Percentiles rank a stretch among this genome's conserved stretches.
Conservation (phyloP, 2,888 invertebrate genomes). For the Phytoseiulus persimilis region DNA sequence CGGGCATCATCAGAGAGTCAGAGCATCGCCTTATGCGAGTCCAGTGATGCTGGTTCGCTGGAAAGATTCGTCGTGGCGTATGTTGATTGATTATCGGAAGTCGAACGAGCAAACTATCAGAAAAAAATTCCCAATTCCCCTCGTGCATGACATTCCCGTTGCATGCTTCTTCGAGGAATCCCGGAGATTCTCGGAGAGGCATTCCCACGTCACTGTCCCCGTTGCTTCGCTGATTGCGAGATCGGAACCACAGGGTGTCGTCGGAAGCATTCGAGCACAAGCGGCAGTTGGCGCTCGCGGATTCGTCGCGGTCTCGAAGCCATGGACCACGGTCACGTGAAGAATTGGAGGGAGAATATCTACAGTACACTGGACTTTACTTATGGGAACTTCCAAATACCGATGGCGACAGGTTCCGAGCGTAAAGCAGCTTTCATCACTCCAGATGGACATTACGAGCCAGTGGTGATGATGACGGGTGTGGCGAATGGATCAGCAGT, state of each 20-base stretch:
- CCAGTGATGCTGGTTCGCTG: background rate
- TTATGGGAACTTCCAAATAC: background rate
- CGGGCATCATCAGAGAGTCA: background rate
- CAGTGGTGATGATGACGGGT: conserved; percentile 41
- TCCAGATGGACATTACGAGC: conserved; percentile 40
- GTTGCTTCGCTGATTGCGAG: too few relatives aligned
- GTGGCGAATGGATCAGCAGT: conserved; percentile 40
- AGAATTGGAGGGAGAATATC: background rate
- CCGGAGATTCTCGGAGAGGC: too few relatives aligned
- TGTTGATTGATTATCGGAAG: background rate
- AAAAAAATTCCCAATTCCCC: background rate
- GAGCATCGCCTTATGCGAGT: background rate
- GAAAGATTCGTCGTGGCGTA: background rate
- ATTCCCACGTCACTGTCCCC: too few relatives aligned
- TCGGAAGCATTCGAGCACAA: too few relatives aligned
- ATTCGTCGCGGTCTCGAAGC: too few relatives aligned
- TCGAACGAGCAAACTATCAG: background rate
- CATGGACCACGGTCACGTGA: too few relatives aligned
- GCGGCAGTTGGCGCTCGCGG: too few relatives aligned
- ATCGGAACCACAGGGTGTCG: too few relatives aligned
- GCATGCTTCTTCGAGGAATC: too few relatives aligned
- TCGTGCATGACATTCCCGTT: background rate
- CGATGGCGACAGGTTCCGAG: background rate
- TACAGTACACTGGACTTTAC: background rate
- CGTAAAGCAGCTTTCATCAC: background rate